Base-by-base conservation (phyloP, 2,113 vertebrate genomes). In the Sisor rabdophorus region DNA sequence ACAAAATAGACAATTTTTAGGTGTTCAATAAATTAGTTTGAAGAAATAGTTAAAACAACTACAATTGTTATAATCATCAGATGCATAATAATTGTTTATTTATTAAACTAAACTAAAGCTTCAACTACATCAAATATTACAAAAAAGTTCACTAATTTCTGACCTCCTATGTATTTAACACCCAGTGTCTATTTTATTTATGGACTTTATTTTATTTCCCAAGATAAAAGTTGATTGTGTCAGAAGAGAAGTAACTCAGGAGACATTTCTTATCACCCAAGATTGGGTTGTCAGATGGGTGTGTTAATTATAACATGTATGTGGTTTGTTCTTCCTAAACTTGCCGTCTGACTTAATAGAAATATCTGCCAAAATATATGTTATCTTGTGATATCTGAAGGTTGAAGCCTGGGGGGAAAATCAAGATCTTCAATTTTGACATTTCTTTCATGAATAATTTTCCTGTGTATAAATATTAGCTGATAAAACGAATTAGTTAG, bases 401-500 rank as follows among this genome's bases (percentile, higher is more conserved):
- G 11, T 44, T 44, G 40, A 44, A 19, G 54, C 6, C 40, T 44
- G 26, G 17, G 28, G 7, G 69, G 75, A 74, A 88, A 85, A 77
- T 86, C 86, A 86, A 83, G 85, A 82, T 82, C 70, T 89, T 90
- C 81, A 87, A 84, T 87, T 87, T 84, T 92, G 89, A 89, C 84
- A 75, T 89, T 88, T 87, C 84, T 89, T 91, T 89, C 89, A 91
- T 91, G 82, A 89, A 89, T 89, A 75, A 88, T 91, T 88, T 88
- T 85, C 82, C 82, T 64, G 73, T 86, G 88, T 85, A 90, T 91
- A 87, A 90, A 90, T 90, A 90, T 91, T 87, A 90, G 88, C 88
- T 88, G 85, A 91, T 89, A 86, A 87, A 92, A 88, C 88, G 85
- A 91, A 90, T 90, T 89, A 87, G 87, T 87, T 88, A 87, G 89